phyloP scores from a whole-genome alignment of 2,888 invertebrate species.

The Tetropium fuscum region DNA sequence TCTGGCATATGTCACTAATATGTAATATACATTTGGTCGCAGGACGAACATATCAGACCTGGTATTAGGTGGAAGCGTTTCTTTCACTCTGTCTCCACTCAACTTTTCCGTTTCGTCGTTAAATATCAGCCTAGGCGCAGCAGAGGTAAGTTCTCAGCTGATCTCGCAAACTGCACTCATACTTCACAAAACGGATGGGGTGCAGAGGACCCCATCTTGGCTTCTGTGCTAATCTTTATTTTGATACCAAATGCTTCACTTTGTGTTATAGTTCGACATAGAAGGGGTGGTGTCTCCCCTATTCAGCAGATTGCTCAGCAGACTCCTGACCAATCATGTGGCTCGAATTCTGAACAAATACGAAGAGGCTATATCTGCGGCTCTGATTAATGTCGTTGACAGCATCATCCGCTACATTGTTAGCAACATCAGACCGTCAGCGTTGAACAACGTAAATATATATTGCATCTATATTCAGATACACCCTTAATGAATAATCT shows the following conservation, averaged over 20 bases:
- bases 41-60: too few relatives aligned
- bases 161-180: too few relatives aligned
- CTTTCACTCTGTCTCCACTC: background rate
- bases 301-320: background rate
- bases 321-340: background rate
- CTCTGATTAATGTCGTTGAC: background rate
- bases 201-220: too few relatives aligned
- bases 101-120: background rate
- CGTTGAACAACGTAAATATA: background rate
- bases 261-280: constrained; percentile 12
- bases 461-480: background rate
- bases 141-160: too few relatives aligned
- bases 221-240: too few relatives aligned
- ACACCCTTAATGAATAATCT: too few relatives aligned
- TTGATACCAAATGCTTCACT: background rate
- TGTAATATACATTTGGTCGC: too few relatives aligned
- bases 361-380: background rate
- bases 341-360: background rate
- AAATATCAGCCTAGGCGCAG: background rate
- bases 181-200: too few relatives aligned
- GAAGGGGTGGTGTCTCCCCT: background rate
- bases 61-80: background rate
- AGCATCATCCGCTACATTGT: background rate
- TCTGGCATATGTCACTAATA: too few relatives aligned
- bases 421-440: background rate